Evolutionary conservation across 2,113 vertebrate genomes (phyloP).

Genomic region (Henicopernis longicauda): DNA sequence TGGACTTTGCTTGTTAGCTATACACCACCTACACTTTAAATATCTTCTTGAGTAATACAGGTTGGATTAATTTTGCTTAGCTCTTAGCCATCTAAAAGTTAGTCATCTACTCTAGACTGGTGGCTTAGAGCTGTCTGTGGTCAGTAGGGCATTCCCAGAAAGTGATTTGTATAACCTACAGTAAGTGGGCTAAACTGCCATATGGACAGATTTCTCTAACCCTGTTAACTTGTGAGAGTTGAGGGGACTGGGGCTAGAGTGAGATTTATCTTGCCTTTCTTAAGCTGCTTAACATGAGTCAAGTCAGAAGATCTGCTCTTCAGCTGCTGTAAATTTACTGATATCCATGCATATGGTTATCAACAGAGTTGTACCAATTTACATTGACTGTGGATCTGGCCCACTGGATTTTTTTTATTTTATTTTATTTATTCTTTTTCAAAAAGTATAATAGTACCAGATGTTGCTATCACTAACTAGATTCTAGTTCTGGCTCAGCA

Average conservation of each 20-base stretch:
- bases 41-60: neutral
- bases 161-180: neutral
- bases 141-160: neutral
- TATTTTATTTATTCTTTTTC: neutral
- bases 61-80: neutral
- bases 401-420: neutral
- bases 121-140: neutral
- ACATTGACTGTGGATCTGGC: neutral
- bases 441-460: neutral
- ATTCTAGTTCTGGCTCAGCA: neutral
- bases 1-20: neutral
- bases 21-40: neutral
- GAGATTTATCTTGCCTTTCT: neutral
- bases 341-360: accelerated
- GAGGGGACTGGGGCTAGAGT: neutral
- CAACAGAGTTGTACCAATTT: neutral
- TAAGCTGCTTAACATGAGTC: neutral
- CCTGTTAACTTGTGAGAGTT: neutral
- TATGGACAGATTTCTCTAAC: neutral
- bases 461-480: neutral
- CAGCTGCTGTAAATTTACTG: neutral
- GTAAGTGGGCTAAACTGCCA: neutral
- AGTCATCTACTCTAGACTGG: neutral
- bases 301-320: neutral
- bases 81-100: neutral